Percentiles rank a stretch among this genome's conserved stretches.
These are phyloP conservation scores for Eupithecia centaureata DNA, from an alignment of 2,888 invertebrate genomes.

Conservation along the genomic window DNA sequence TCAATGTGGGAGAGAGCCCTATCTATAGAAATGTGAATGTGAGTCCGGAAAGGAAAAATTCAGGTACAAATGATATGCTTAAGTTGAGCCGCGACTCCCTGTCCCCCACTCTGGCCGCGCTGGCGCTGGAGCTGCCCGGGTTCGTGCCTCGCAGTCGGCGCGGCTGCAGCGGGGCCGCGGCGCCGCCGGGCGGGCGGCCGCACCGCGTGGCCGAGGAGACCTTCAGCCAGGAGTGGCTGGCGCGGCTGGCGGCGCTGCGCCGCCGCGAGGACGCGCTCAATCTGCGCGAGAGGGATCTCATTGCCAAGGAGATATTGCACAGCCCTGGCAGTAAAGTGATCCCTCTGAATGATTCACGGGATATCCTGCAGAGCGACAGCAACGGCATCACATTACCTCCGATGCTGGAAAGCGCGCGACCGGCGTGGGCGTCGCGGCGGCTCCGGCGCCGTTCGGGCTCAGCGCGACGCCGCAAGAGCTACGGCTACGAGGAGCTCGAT, in stretches of 20 bases:
- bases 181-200: slow-evolving; percentile 67
- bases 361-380: slow-evolving; percentile 49
- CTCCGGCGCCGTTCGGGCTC: slow-evolving; percentile 62
- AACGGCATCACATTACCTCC: slow-evolving; percentile 77
- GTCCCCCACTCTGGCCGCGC: slow-evolving; percentile 76
- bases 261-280: slow-evolving; percentile 80
- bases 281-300: slow-evolving; percentile 76
- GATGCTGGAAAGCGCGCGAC: slow-evolving; percentile 55
- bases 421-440: slow-evolving; percentile 58
- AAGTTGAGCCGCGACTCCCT: slow-evolving; percentile 54
- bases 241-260: slow-evolving; percentile 78
- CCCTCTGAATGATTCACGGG: slow-evolving; percentile 52
- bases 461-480: slow-evolving; percentile 66
- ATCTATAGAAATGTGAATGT: slow-evolving; percentile 74
- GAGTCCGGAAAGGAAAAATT: slow-evolving; percentile 54
- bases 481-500: slow-evolving; percentile 82
- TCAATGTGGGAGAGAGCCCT: slow-evolving; percentile 62
- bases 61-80: slow-evolving; percentile 45
- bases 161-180: slow-evolving; percentile 60
- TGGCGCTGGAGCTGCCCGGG: slow-evolving; percentile 78
- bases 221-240: slow-evolving; percentile 83
- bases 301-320: slow-evolving; percentile 73
- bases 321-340: slow-evolving; percentile 69
- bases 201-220: slow-evolving; percentile 79
- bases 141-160: slow-evolving; percentile 74